phyloP scores from a whole-genome alignment of 2,113 vertebrate species.

The Caloenas nicobarica region DNA sequence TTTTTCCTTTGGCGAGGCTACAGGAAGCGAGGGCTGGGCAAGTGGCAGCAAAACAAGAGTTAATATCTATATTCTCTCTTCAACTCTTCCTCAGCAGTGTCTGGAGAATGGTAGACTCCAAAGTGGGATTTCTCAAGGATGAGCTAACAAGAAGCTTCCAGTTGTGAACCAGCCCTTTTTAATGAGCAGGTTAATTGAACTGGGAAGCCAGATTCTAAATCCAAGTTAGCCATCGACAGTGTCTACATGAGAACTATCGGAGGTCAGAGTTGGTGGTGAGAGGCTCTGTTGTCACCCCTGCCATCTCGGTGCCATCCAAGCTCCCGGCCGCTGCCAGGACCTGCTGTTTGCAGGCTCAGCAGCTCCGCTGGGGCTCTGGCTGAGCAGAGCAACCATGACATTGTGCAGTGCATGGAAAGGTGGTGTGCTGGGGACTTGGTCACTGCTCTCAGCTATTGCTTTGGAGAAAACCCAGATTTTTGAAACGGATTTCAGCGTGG shows the following conservation, averaged over 20 bases:
- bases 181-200: neutral
- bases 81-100: neutral
- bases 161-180: neutral
- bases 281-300: no score
- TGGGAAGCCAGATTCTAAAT: neutral
- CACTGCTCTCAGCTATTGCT: neutral
- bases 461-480: neutral
- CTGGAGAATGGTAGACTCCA: neutral
- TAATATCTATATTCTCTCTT: neutral
- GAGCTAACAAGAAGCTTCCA: neutral
- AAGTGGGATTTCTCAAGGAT: neutral
- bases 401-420: neutral
- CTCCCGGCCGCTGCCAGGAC: no score
- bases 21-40: neutral
- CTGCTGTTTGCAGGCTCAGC: neutral
- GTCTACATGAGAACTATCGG: neutral
- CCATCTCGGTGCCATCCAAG: no score
- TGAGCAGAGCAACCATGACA: neutral
- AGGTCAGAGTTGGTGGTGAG: neutral
- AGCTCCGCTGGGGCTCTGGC: neutral
- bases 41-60: neutral
- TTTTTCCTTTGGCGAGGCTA: neutral
- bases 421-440: neutral
- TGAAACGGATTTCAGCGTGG: conserved; percentile 7
- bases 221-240: neutral